phyloP scores from a whole-genome alignment of 1,140 invertebrate species.

The Drosophila nasuta region DNA sequence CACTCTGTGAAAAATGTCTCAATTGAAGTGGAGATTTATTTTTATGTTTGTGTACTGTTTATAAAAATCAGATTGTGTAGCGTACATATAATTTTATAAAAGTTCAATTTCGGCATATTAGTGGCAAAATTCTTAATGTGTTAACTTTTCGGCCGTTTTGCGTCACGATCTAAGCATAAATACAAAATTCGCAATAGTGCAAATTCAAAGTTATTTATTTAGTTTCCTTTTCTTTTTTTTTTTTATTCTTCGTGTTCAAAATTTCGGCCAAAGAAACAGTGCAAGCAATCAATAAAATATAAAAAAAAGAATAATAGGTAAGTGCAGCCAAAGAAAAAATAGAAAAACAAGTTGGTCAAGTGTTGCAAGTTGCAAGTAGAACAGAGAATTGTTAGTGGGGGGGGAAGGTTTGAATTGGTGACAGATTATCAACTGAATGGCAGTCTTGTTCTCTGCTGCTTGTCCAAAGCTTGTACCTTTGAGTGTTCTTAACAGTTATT shows the following conservation, averaged over 20 bases:
- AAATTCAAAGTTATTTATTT: conserved; percentile 24
- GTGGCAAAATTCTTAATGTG: conserved; percentile 77
- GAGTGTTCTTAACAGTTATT: conserved; percentile 76
- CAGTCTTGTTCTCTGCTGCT: not conserved
- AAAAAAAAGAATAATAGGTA: conserved; percentile 45
- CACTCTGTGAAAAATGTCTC: conserved; percentile 40
- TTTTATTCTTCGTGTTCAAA: conserved; percentile 26
- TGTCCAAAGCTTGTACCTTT: conserved; percentile 42
- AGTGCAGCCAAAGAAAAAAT: conserved; percentile 34
- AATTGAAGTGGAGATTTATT: conserved; percentile 34
- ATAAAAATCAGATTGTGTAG: conserved; percentile 76
- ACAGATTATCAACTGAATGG: conserved; percentile 55
- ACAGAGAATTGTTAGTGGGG: not conserved
- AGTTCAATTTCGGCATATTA: conserved; percentile 74
- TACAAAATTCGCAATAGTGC: conserved; percentile 40
- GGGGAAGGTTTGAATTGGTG: conserved; percentile 19
- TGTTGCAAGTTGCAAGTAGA: conserved; percentile 6
- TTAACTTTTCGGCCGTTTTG: conserved; percentile 72
- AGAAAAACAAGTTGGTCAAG: conserved; percentile 19
- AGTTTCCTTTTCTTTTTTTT: not conserved
- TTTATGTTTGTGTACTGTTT: conserved; percentile 68
- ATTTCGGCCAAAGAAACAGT: conserved; percentile 34
- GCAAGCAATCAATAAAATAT: conserved; percentile 21
- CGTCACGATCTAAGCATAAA: conserved; percentile 60
- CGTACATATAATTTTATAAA: conserved; percentile 78